Evolutionary conservation across 2,888 invertebrate genomes (phyloP), one percentile per base, ranked within the genome.

Genomic region (Dryococelus australis): DNA sequence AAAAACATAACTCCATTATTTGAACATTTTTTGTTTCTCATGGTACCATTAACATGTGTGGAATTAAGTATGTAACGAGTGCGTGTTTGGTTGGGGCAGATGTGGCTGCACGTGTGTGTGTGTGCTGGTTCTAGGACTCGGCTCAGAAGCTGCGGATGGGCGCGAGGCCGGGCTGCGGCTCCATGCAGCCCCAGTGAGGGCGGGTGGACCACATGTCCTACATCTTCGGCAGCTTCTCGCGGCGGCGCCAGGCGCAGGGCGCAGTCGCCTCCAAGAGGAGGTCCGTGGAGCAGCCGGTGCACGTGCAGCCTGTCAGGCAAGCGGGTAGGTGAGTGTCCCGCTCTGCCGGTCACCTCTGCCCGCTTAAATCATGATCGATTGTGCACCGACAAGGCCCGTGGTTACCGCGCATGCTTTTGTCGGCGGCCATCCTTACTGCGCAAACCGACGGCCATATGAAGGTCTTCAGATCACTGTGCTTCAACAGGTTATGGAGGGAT

Each of bases 211-310:
- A 94, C 89, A 94, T 94, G 90, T 92, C 94, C 10, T 95, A 94
- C 91, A 95, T 95, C 90, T 95, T 95, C 91, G 95, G 95, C 90
- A 95, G 95, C 90, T 95, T 95, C 90, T 92, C 94, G 0, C 92
- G 95, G 84, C 93, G 94, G 90, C 93, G 94, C 87, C 93, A 93
- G 89, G 94, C 94, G 89, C 94, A 94, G 89, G 94, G 93, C 92
- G 86, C 93, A 1, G 90, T 92, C 86, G 92, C 93, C 5, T 88
- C 90, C 43, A 92, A 91, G 89, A 90, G 92, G 87, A 90, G 91
- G 85, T 92, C 92, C 4, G 89, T 91, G 47, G 91, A 91, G 85
- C 89, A 91, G 9, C 85, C 89, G 47, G 51, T 86, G 13, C n/a
- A 26, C 13, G 24, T 2, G 9, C 26, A 53, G 85, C 35, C 65